Conservation (phyloP, 2,113 vertebrate genomes). For the Sciurus niger region DNA sequence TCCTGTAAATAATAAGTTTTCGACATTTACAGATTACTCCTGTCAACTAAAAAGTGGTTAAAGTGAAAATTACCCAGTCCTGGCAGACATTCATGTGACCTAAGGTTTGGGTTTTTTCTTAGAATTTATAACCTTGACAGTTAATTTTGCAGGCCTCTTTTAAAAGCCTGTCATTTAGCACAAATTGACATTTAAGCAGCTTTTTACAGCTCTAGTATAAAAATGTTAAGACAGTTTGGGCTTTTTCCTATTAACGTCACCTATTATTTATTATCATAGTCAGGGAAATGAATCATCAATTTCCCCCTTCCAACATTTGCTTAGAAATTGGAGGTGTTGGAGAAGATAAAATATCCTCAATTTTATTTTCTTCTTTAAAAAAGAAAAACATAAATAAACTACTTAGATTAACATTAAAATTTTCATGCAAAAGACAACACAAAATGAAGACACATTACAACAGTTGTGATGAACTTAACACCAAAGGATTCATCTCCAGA, state of each 20-base stretch:
- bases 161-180: constrained; percentile 71
- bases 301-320: constrained; percentile 66
- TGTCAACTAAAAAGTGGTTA: constrained; percentile 72
- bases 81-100: constrained; percentile 70
- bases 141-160: constrained; percentile 77
- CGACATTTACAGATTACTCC: constrained; percentile 71
- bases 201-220: constrained; percentile 68
- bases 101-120: constrained; percentile 65
- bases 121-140: constrained; percentile 78
- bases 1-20: constrained; percentile 70
- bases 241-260: constrained; percentile 44
- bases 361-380: constrained; percentile 53
- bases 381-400: not conserved
- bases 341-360: not conserved
- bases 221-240: constrained; percentile 59
- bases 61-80: constrained; percentile 72
- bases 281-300: constrained; percentile 55
- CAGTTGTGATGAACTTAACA: not conserved
- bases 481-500: not conserved
- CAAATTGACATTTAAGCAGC: constrained; percentile 78
- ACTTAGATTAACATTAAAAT: constrained; percentile 55
- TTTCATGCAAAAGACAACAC: not conserved
- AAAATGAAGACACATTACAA: not conserved
- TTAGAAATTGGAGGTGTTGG: not conserved
- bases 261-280: constrained; percentile 67